Percentiles rank a stretch among this genome's conserved stretches.
phyloP scores from a whole-genome alignment of 2,797 vertebrate species.

The Kryptopterus vitreolus region DNA sequence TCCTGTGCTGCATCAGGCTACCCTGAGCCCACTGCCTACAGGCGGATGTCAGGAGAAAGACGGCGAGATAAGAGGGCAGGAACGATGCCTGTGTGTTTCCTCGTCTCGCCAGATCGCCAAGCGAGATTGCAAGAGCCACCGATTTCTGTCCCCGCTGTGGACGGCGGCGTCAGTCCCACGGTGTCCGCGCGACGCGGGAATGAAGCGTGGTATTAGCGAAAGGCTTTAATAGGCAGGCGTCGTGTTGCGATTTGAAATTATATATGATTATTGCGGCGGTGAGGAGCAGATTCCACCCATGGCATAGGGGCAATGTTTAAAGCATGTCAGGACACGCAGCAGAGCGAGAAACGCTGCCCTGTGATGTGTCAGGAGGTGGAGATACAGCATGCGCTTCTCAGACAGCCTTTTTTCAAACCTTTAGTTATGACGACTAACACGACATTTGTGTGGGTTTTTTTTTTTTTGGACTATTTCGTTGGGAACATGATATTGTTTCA shows the following conservation, averaged over 20 bases:
- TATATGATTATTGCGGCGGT: conserved; percentile 74
- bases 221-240: conserved; percentile 33
- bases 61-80: conserved; percentile 71
- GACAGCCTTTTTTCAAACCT: background rate
- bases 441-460: background rate
- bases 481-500: background rate
- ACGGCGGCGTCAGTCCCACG: background rate
- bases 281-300: conserved; percentile 68
- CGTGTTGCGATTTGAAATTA: conserved; percentile 76
- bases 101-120: conserved; percentile 69
- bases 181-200: too few relatives aligned
- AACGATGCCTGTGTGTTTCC: conserved; percentile 75
- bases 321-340: conserved; percentile 69
- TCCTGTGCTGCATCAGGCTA: conserved; percentile 56
- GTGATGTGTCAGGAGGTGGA: conserved; percentile 28
- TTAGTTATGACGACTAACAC: background rate
- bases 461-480: too few relatives aligned
- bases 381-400: background rate
- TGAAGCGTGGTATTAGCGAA: background rate
- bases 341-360: conserved; percentile 59
- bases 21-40: conserved; percentile 64
- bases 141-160: conserved; percentile 16
- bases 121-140: conserved; percentile 61
- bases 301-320: conserved; percentile 63
- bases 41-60: conserved; percentile 73